A percentile compares a stretch with the other conserved stretches of the same genome.
These are phyloP conservation scores for Mermis nigrescens DNA, from an alignment of 2,888 invertebrate genomes.

Conservation along the genomic window DNA sequence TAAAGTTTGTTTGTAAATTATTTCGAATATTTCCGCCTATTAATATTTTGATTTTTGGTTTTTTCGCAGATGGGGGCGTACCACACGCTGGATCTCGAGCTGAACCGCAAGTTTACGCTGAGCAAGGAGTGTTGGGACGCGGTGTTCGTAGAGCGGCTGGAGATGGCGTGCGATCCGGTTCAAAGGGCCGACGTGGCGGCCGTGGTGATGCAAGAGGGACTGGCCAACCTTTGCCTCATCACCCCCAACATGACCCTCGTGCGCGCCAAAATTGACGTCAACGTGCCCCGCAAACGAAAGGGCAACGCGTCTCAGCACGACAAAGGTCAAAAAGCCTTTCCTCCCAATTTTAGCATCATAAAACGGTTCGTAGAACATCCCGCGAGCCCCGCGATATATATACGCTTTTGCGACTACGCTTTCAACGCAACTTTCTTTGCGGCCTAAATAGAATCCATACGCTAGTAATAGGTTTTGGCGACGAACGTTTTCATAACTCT, in stretches of 20 bases:
- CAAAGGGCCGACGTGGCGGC: slow-evolving; percentile 89
- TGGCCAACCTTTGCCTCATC: slow-evolving; percentile 85
- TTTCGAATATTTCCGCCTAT: no score
- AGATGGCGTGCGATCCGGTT: slow-evolving; percentile 66
- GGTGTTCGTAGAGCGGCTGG: slow-evolving; percentile 23
- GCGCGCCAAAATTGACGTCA: slow-evolving; percentile 80
- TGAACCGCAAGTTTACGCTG: slow-evolving; percentile 69
- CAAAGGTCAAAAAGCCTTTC: no score
- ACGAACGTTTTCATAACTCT: no score
- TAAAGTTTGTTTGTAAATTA: slow-evolving; percentile 49
- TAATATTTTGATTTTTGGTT: slow-evolving; percentile 21
- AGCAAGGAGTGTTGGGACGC: slow-evolving; percentile 27
- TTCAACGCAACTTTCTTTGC: no score
- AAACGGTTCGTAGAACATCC: no score
- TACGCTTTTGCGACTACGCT: no score
- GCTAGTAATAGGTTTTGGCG: no score
- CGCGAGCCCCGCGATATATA: no score
- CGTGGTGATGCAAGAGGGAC: slow-evolving; percentile 68
- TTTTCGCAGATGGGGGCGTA: slow-evolving; percentile 72
- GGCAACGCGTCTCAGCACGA: slow-evolving; percentile 84
- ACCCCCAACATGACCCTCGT: slow-evolving; percentile 89
- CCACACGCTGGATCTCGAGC: slow-evolving; percentile 85
- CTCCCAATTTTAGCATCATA: no score
- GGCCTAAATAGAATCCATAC: no score
- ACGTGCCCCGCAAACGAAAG: slow-evolving; percentile 84